A percentile compares a stretch with the other conserved stretches of the same genome.
Conservation (phyloP, 2,113 vertebrate species). For the Albula goreensis region DNA sequence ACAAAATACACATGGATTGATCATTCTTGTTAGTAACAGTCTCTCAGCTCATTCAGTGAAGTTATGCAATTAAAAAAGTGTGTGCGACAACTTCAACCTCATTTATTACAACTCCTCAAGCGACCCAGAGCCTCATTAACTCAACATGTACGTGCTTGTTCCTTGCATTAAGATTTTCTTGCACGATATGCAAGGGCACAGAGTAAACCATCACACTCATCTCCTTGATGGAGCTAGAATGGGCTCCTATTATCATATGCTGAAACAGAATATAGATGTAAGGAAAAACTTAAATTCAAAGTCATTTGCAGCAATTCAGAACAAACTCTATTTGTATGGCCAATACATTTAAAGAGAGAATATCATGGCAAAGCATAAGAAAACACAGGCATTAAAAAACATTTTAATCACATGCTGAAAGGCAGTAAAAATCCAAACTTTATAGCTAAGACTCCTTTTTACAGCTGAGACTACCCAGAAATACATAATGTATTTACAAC, state of each 20-base stretch:
- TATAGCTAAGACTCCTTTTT: background rate
- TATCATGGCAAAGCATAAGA: background rate
- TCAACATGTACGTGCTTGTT: background rate
- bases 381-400: background rate
- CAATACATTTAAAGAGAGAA: background rate
- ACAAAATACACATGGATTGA: background rate
- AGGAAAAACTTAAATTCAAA: background rate
- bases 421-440: background rate
- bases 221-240: background rate
- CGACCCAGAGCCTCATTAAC: background rate
- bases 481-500: background rate
- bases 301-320: background rate
- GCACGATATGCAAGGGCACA: background rate
- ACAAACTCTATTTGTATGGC: background rate
- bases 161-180: background rate
- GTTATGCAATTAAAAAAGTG: background rate
- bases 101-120: background rate
- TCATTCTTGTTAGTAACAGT: background rate
- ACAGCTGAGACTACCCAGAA: background rate
- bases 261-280: background rate
- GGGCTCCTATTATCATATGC: background rate
- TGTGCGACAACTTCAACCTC: background rate
- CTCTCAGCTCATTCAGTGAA: background rate
- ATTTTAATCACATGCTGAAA: background rate
- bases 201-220: background rate